Conservation (phyloP, 2,888 invertebrate species). For the Hydraecia micacea region DNA sequence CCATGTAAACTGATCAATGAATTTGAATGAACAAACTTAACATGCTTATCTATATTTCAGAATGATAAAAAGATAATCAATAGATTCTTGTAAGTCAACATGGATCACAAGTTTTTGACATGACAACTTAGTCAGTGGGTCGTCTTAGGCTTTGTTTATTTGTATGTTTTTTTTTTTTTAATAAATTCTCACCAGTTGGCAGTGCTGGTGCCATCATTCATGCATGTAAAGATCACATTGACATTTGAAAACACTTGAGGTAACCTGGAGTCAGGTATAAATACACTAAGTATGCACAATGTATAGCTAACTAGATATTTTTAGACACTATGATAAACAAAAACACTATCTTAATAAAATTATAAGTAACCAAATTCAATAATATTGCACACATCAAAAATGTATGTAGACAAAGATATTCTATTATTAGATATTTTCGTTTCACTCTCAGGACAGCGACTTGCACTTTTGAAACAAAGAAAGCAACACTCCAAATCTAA, state of each 20-base stretch:
- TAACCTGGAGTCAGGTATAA: constrained; percentile 39
- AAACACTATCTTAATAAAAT: constrained; percentile 26
- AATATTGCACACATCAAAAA: constrained; percentile 32
- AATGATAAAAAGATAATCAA: constrained; percentile 54
- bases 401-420: constrained; percentile 76
- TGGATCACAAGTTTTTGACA: constrained; percentile 40
- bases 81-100: constrained; percentile 42
- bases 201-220: constrained; percentile 38
- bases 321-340: constrained; percentile 40
- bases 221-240: constrained; percentile 50
- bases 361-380: constrained; percentile 44
- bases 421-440: constrained; percentile 81
- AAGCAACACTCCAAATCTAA: constrained; percentile 57
- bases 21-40: constrained; percentile 24
- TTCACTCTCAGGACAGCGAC: constrained; percentile 77
- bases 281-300: constrained; percentile 29
- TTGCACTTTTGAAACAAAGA: constrained; percentile 88
- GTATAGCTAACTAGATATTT: constrained; percentile 36
- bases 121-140: too few relatives aligned
- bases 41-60: constrained; percentile 38
- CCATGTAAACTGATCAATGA: constrained; percentile 46
- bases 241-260: constrained; percentile 50
- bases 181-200: constrained; percentile 40
- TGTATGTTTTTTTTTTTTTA: constrained; percentile 36
- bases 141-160: constrained; percentile 65